These are phyloP conservation scores for Leptodactylus fallax DNA, from an alignment of 2,797 vertebrate species.

Conservation along the genomic window DNA sequence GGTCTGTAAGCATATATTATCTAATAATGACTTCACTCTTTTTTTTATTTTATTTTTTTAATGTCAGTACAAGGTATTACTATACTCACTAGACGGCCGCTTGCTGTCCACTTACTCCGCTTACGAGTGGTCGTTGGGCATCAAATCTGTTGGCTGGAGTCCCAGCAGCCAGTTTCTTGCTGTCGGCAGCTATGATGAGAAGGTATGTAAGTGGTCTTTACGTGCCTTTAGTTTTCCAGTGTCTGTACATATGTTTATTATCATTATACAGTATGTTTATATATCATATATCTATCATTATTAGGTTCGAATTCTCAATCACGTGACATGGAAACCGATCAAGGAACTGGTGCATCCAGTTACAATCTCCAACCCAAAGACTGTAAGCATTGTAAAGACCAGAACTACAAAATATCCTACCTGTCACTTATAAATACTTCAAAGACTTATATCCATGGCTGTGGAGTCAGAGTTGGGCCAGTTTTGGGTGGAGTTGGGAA, in stretches of 20 bases:
- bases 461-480: too few relatives aligned
- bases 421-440: too few relatives aligned
- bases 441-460: too few relatives aligned
- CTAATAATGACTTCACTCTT: background rate
- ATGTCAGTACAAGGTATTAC: slow-evolving; percentile 89
- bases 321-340: slow-evolving; percentile 94
- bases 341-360: slow-evolving; percentile 85
- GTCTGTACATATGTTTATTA: background rate
- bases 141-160: slow-evolving; percentile 91
- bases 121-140: slow-evolving; percentile 92
- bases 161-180: slow-evolving; percentile 96
- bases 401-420: too few relatives aligned
- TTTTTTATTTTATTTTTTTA: too few relatives aligned
- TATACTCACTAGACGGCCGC: slow-evolving; percentile 95
- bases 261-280: too few relatives aligned
- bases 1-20: background rate
- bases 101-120: slow-evolving; percentile 85
- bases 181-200: slow-evolving; percentile 94
- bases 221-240: background rate
- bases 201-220: slow-evolving; percentile 74
- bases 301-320: slow-evolving; percentile 93
- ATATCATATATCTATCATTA: background rate
- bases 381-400: slow-evolving; percentile 75
- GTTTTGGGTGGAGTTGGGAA: too few relatives aligned
- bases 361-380: slow-evolving; percentile 78